Conservation (phyloP, 2,888 invertebrate genomes). For the Periphyllus acericola region DNA sequence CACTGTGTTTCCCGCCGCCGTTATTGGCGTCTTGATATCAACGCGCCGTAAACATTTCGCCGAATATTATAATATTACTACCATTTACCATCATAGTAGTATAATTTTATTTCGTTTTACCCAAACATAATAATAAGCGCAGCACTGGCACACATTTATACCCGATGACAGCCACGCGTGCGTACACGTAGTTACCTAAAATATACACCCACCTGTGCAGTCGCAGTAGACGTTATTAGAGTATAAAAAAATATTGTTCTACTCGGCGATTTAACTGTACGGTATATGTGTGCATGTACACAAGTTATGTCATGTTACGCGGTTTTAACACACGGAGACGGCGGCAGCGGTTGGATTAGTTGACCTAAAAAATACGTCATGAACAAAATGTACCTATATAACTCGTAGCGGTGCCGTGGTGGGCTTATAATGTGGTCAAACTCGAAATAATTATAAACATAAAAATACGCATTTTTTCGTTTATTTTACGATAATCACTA, state of each 20-base stretch:
- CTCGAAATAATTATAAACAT: not conserved
- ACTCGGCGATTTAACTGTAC: not conserved
- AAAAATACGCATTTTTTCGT: not conserved
- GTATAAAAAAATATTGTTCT: constrained; percentile 35
- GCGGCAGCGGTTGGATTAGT: not conserved
- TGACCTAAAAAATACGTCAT: constrained; percentile 36
- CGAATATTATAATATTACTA: not conserved
- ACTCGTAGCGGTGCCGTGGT: not conserved
- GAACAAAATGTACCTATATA: not conserved
- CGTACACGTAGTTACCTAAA: not conserved
- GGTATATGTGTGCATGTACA: not conserved
- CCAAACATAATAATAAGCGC: not conserved
- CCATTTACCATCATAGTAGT: no score
- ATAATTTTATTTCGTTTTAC: not conserved
- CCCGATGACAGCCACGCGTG: not conserved
- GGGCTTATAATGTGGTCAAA: constrained; percentile 12
- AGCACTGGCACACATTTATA: not conserved
- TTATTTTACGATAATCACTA: not conserved
- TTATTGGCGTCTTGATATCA: not conserved
- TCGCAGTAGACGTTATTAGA: constrained; percentile 30
- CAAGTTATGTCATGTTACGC: constrained; percentile 21
- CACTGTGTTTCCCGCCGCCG: not conserved
- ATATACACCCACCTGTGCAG: not conserved
- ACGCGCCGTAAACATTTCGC: not conserved
- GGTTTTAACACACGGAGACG: constrained; percentile 4